Percentiles rank a stretch among this genome's conserved stretches.
These are phyloP conservation scores for Marisa cornuarietis DNA, from an alignment of 1,140 invertebrate genomes.

Conservation along the genomic window DNA sequence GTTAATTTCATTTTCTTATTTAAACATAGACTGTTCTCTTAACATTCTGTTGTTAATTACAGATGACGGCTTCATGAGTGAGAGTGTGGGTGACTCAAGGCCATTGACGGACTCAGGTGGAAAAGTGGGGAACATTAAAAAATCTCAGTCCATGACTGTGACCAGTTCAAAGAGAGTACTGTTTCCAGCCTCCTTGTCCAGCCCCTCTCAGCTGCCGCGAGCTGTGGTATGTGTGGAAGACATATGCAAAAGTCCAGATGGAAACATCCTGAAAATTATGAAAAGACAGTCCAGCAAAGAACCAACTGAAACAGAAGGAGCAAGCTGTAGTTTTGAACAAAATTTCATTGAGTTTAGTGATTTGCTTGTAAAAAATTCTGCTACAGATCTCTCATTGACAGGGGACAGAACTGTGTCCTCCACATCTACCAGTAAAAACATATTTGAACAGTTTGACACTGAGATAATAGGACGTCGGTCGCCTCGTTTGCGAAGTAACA, in stretches of 20 bases:
- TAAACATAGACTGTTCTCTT: no score
- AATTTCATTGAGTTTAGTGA: no score
- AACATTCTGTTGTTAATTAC: no score
- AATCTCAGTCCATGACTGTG: not conserved
- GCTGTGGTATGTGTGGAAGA: conserved; percentile 8
- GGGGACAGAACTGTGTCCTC: conserved; percentile 11
- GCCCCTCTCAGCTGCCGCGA: not conserved
- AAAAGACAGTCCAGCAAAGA: conserved; percentile 6
- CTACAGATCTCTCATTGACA: no score
- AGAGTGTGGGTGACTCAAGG: not conserved
- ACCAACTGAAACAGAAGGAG: not conserved
- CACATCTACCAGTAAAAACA: conserved; percentile 1
- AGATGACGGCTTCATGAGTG: no score
- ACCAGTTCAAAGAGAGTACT: not conserved
- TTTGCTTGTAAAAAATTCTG: not conserved
- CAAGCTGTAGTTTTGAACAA: not conserved
- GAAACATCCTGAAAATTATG: not conserved
- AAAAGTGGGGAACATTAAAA: not conserved
- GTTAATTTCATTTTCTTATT: no score
- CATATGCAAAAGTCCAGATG: conserved; percentile 5
- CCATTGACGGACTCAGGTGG: not conserved
- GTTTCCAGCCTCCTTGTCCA: not conserved
- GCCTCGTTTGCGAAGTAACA: conserved; percentile 10
- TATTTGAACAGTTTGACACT: conserved; percentile 11
- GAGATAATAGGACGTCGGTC: conserved; percentile 6